phyloP scores from a whole-genome alignment of 2,888 invertebrate species.

The Eupithecia pulchellata region DNA sequence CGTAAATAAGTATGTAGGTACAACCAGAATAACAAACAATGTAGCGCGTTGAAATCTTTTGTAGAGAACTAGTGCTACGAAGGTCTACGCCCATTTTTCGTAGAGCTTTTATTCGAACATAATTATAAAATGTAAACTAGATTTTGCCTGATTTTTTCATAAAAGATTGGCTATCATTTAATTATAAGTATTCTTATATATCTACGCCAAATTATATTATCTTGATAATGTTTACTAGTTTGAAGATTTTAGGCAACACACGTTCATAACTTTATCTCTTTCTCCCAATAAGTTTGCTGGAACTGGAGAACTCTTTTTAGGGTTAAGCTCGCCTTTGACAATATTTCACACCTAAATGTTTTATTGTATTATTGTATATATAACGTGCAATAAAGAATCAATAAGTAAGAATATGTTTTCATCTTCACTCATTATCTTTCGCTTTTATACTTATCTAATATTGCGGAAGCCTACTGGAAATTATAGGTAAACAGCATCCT shows the following conservation, averaged over 20 bases:
- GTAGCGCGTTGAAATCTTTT: slow-evolving; percentile 23
- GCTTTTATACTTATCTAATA: not conserved
- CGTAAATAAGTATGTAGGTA: not conserved
- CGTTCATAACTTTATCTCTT: no score
- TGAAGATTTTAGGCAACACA: not conserved
- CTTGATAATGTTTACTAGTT: not conserved
- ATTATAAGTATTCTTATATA: not conserved
- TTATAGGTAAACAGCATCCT: not conserved
- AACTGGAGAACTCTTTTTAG: no score
- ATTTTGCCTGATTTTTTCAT: no score
- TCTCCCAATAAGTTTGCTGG: no score
- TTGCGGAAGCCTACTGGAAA: not conserved
- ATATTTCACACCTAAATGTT: no score
- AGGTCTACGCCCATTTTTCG: slow-evolving; percentile 12
- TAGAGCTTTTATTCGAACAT: not conserved
- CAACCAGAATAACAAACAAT: not conserved
- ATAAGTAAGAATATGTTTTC: no score
- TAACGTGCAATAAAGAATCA: no score
- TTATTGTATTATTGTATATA: no score
- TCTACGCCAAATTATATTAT: not conserved
- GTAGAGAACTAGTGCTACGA: not conserved
- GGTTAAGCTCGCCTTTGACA: no score
- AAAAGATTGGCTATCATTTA: not conserved
- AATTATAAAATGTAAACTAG: no score
- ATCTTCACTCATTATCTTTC: not conserved